These are phyloP conservation scores for Smittia aterrima DNA, from an alignment of 2,888 invertebrate genomes.

Conservation along the genomic window DNA sequence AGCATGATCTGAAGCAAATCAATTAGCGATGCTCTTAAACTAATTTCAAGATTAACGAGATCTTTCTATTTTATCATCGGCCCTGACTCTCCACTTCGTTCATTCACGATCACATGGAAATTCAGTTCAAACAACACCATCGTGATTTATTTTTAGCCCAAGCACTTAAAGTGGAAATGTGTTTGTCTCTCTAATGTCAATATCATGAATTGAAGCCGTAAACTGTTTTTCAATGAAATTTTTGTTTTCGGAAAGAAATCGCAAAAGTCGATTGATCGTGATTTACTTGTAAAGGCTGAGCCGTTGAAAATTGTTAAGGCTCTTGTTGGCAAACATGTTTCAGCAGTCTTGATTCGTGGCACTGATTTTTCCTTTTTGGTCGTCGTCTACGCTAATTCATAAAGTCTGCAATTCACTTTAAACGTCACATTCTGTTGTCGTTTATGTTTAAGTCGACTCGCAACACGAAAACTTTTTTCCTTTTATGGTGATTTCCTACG, in stretches of 20 bases:
- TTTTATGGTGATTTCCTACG: constrained; percentile 17
- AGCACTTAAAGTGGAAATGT: background rate
- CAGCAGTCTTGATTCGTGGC: constrained; percentile 31
- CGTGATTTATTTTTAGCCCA: too few species aligned
- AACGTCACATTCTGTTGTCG: background rate
- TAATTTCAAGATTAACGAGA: too few species aligned
- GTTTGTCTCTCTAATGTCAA: background rate
- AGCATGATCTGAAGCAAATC: too few species aligned
- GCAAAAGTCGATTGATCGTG: background rate
- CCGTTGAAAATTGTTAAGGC: constrained; percentile 42
- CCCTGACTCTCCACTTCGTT: too few species aligned
- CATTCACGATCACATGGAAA: too few species aligned
- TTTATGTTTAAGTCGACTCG: constrained; percentile 4
- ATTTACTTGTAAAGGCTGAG: constrained; percentile 43
- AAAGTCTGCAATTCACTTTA: constrained; percentile 6
- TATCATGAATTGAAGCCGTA: background rate
- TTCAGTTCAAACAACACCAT: too few species aligned
- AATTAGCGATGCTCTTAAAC: too few species aligned
- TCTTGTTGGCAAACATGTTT: constrained; percentile 38
- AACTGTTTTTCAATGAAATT: background rate
- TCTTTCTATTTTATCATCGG: too few species aligned
- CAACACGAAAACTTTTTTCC: constrained; percentile 9
- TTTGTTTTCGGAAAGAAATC: too few species aligned
- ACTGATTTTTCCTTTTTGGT: background rate
- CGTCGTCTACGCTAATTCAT: background rate